phyloP scores from a whole-genome alignment of 2,113 vertebrate genomes.

The Himantopus leucocephalus region DNA sequence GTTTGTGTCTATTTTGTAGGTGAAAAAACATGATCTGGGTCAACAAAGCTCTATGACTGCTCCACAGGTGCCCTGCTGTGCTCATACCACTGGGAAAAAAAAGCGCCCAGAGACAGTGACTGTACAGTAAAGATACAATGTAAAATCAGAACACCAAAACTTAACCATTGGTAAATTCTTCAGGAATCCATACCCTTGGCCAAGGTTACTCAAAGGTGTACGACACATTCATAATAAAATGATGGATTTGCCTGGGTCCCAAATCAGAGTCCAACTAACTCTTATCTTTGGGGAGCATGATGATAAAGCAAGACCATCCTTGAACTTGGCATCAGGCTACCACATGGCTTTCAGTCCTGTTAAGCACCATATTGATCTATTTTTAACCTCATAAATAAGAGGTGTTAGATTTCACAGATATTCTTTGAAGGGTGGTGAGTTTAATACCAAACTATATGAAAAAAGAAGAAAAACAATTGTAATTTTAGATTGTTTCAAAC shows the following conservation, averaged over 20 bases:
- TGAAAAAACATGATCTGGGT: not conserved
- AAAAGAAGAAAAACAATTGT: not conserved
- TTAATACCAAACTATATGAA: not conserved
- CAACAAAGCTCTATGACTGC: not conserved
- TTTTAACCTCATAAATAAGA: not conserved
- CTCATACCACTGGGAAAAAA: accelerated
- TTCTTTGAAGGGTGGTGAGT: not conserved
- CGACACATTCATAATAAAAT: not conserved
- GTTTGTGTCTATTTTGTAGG: not conserved
- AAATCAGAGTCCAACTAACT: not conserved
- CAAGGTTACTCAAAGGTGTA: not conserved
- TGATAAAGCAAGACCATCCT: not conserved
- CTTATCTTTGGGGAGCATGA: not conserved
- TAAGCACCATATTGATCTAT: not conserved
- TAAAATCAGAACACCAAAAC: not conserved
- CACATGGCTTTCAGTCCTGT: not conserved
- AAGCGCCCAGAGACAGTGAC: not conserved
- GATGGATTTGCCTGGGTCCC: not conserved
- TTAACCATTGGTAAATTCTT: not conserved
- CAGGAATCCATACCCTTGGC: not conserved
- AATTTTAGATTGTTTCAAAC: not conserved
- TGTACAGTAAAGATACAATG: accelerated
- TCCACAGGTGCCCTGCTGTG: accelerated
- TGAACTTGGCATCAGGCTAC: not conserved
- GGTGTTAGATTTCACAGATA: not conserved